phyloP scores from a whole-genome alignment of 35 echinoderm and acorn worm genomes.

The Acanthaster planci region DNA sequence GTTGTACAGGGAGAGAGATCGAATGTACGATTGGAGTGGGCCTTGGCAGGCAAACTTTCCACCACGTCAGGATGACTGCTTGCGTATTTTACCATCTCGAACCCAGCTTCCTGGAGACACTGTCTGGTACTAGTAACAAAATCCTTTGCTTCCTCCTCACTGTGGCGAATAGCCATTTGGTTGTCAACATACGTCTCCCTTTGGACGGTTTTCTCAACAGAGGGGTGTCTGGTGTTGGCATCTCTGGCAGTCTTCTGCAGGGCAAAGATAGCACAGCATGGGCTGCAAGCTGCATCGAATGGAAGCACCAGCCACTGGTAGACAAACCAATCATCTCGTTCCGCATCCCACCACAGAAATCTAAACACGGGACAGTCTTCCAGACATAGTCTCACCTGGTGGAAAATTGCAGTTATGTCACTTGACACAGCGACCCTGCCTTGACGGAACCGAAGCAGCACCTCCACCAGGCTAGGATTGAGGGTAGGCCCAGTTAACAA shows the following conservation, averaged over 20 bases:
- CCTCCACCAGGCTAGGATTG: neutral
- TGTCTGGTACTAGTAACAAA: neutral
- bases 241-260: constrained; percentile 56
- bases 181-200: constrained; percentile 78
- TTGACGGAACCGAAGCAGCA: constrained; percentile 43
- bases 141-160: constrained; percentile 47
- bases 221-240: neutral
- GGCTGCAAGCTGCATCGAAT: constrained; percentile 58
- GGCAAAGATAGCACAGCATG: constrained; percentile 76
- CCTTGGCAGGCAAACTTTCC: neutral
- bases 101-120: neutral
- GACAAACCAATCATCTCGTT: neutral
- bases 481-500: neutral
- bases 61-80: constrained; percentile 1
- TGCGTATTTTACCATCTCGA: neutral
- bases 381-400: constrained; percentile 34
- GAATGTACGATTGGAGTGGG: neutral
- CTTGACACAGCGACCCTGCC: neutral
- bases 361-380: constrained; percentile 21
- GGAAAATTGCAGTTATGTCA: constrained; percentile 46
- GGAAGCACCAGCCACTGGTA: constrained; percentile 23
- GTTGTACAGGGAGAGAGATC: neutral
- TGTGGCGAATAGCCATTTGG: constrained; percentile 34
- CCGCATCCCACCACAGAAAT: constrained; percentile 49
- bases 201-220: neutral